Base-by-base conservation (phyloP, 1,140 invertebrate genomes). In the Aphelenchoides fujianensis region DNA sequence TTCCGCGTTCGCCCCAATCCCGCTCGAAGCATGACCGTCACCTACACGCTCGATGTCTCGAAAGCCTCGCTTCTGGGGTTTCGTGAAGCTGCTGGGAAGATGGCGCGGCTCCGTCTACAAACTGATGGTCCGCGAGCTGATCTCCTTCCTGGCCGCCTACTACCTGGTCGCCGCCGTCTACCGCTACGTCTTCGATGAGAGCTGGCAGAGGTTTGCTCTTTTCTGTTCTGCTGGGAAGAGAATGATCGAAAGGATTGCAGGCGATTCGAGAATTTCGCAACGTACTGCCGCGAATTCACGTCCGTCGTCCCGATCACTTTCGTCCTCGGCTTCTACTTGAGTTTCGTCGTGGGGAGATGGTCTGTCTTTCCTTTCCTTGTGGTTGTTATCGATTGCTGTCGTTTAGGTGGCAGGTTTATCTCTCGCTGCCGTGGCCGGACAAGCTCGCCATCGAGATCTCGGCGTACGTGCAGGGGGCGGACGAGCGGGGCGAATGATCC, bases 311-410 rank as follows among this genome's bases (percentile, higher is more conserved):
- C 87, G 1, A 67, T 95, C 90, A 93, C 93, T 9, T 95, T 95
- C 87, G 92, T 95, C 12, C 88, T 95, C 66, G 93, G 92, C 74
- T 95, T 95, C 87, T 95, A 95, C 86, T 92, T 95, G 48, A 91
- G 89, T 74, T 87, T 95, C 71, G 91, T 95, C 30, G 92, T 94
- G 61, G 91, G 91, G 79, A 87, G 93, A 81, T 95, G 93, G 93
- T 95, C n/a, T n/a, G n/a, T n/a, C n/a, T n/a, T n/a, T n/a, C n/a
- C n/a, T n/a, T n/a, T n/a, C n/a, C n/a, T n/a, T n/a, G n/a, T n/a
- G n/a, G n/a, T n/a, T n/a, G n/a, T n/a, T n/a, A n/a, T n/a, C n/a
- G n/a, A n/a, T n/a, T n/a, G n/a, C n/a, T n/a, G n/a, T n/a, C n/a
- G n/a, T n/a, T n/a, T n/a, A n/a, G n/a, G n/a, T n/a, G n/a, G n/a